Evolutionary conservation across 2,113 vertebrate species (phyloP), one percentile per base, ranked within the genome.

Genomic region (Carlito syrichta): DNA sequence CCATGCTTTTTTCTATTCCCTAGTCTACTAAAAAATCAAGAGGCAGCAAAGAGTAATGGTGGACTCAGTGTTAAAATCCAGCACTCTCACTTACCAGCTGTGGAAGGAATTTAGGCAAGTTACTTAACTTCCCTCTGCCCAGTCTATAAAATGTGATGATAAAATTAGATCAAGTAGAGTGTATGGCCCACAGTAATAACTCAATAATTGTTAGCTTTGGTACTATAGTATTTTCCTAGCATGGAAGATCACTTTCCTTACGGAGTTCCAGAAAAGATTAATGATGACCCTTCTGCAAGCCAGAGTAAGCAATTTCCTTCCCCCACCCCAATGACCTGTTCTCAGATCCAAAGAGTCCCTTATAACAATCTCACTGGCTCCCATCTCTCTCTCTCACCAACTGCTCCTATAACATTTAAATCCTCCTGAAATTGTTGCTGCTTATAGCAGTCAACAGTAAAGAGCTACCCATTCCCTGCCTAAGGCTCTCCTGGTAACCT

Each of bases 401-500:
- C 27, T 27, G 40, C 58, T 86, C 43, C 94, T 52, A 12, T 45
- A 76, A 86, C 52, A 63, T 22, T 69, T 58, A 84, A 91, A 84
- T 93, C 86, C 43, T 74, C 58, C 83, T 84, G 32, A 48, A 93
- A 94, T 25, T 40, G 25, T 19, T 71, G 71, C 30, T n/a, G 73
- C 50, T 66, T 89, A 66, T 1, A 30, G 23, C 16, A 43, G 23
- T 89, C 58, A 60, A 81, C 5, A 82, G 83, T 74, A 74, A 85
- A 68, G 78, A 89, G 17, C 12, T 27, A 50, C 79, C 1, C 3
- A 58, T 48, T 88, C 43, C 52, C 78, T 66, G 71, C 94, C 89
- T 62, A 32, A 56, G 79, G 76, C 54, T 90, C 84, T 91, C 20
- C 77, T 91, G 91, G 83, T 96, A 60, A 74, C 71, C 71, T 84